phyloP scores from a whole-genome alignment of 2,797 vertebrate genomes.

The Lepilemur ruficaudatus region DNA sequence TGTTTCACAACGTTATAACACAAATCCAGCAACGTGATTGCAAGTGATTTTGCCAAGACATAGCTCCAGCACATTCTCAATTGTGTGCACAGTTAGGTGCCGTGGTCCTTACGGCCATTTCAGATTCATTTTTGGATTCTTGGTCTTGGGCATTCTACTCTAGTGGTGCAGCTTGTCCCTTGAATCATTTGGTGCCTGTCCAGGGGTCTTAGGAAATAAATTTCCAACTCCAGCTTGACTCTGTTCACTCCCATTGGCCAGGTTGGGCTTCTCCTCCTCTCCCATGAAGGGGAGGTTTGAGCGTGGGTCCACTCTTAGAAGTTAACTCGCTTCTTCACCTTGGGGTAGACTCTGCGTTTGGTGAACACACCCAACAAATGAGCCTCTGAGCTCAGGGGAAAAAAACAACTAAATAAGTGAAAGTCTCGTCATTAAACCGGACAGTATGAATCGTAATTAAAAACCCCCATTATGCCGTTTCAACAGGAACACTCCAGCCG shows the following conservation, averaged over 20 bases:
- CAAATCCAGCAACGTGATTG: accelerated
- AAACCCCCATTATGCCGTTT: conserved; percentile 79
- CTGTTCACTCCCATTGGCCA: background rate
- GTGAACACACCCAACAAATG: conserved; percentile 67
- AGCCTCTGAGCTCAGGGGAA: conserved; percentile 71
- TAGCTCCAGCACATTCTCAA: background rate
- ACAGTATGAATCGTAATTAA: conserved; percentile 75
- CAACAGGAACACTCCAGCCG: conserved; percentile 81
- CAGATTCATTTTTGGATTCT: background rate
- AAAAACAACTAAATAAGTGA: conserved; percentile 75
- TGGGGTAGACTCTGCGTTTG: conserved; percentile 51
- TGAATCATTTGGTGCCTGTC: background rate
- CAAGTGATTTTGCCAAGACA: background rate
- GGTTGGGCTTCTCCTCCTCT: background rate
- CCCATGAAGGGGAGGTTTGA: background rate
- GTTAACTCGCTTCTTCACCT: conserved; percentile 49
- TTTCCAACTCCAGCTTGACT: background rate
- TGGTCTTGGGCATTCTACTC: background rate
- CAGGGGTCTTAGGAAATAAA: background rate
- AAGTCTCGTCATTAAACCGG: conserved; percentile 73
- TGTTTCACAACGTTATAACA: background rate
- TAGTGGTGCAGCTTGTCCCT: background rate
- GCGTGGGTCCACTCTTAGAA: background rate
- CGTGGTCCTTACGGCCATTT: background rate
- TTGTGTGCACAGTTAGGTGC: background rate